Conservation (phyloP, 2,888 invertebrate genomes). For the Cylloceria caligata region DNA sequence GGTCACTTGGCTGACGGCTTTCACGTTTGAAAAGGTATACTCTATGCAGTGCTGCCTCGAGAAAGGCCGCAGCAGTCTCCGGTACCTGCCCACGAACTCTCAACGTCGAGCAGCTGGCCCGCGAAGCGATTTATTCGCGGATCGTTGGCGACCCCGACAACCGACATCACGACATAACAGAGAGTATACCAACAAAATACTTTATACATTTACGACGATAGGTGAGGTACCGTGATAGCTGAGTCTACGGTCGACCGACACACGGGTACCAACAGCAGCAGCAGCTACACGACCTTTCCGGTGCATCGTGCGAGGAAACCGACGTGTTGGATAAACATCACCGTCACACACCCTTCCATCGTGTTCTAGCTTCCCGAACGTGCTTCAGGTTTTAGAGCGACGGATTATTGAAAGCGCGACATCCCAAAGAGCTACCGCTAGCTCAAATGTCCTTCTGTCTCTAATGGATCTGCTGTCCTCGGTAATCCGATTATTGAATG, state of each 20-base stretch:
- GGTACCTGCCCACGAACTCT: constrained; percentile 49
- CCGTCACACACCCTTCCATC: constrained; percentile 43
- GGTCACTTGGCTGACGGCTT: constrained; percentile 74
- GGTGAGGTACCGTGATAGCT: not conserved
- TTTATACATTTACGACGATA: not conserved
- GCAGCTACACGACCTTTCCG: constrained; percentile 58
- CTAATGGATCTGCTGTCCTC: constrained; percentile 36
- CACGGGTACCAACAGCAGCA: constrained; percentile 32
- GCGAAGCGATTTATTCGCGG: constrained; percentile 75
- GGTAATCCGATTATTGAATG: constrained; percentile 30
- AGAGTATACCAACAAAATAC: constrained; percentile 58
- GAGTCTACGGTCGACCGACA: constrained; percentile 48
- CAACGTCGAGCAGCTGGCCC: constrained; percentile 50
- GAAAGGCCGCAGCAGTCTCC: constrained; percentile 25
- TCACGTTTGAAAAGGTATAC: constrained; percentile 65
- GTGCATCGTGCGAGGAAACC: constrained; percentile 25
- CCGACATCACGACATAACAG: constrained; percentile 65
- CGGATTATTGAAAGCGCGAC: constrained; percentile 53
- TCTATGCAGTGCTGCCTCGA: constrained; percentile 50
- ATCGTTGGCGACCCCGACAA: constrained; percentile 70
- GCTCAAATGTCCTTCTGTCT: constrained; percentile 17
- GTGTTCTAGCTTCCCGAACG: constrained; percentile 39
- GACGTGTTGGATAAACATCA: constrained; percentile 59
- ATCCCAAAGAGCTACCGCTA: constrained; percentile 21
- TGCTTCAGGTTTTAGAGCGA: constrained; percentile 55